Evolutionary conservation across 2,888 invertebrate species (phyloP).

Genomic region (Tuberolachnus salignus): DNA sequence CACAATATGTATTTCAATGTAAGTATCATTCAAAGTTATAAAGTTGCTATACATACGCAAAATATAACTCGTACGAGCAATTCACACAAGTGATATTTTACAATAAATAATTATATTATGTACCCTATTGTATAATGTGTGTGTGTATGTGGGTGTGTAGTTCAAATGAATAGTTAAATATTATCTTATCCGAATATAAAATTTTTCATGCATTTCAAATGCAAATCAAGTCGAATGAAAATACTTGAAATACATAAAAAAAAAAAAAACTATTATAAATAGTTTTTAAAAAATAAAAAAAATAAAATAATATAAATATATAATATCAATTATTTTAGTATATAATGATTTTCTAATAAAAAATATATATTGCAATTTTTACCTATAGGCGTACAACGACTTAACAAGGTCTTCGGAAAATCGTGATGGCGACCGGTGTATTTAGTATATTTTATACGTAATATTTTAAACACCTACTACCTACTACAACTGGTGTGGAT

Average conservation of each 20-base stretch:
- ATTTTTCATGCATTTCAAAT: conserved; percentile 56
- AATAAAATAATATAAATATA: too few species aligned
- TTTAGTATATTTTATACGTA: not conserved
- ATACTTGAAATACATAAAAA: conserved; percentile 56
- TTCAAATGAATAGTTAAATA: not conserved
- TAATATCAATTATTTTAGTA: not conserved
- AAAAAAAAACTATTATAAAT: conserved; percentile 50
- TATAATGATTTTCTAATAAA: not conserved
- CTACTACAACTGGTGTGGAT: not conserved
- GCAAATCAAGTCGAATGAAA: conserved; percentile 55
- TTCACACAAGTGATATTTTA: not conserved
- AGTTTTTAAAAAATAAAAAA: too few species aligned
- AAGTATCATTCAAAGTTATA: too few species aligned
- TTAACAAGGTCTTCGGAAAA: not conserved
- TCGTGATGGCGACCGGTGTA: not conserved
- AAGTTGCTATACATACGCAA: too few species aligned
- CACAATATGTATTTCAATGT: too few species aligned
- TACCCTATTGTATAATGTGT: not conserved
- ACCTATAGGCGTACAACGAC: not conserved
- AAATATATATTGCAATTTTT: not conserved
- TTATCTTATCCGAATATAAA: conserved; percentile 18
- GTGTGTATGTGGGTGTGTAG: not conserved
- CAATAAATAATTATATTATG: too few species aligned
- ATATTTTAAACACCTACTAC: conserved; percentile 9
- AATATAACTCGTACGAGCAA: too few species aligned